phyloP scores from a whole-genome alignment of 2,113 vertebrate genomes.

The Ranitomeya imitator region DNA sequence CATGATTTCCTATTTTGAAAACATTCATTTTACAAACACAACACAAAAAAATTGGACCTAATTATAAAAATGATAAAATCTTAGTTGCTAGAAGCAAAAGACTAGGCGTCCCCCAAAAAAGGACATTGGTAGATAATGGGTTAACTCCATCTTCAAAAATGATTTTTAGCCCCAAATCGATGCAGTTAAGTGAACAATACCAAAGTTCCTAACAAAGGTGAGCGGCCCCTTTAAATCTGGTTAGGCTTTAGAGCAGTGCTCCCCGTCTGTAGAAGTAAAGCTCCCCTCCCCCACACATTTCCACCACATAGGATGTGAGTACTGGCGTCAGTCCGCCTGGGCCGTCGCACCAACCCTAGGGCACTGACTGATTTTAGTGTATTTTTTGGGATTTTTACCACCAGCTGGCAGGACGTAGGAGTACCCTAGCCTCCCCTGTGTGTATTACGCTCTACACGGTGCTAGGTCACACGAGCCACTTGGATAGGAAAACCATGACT shows the following conservation, averaged over 20 bases:
- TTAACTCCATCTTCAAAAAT: no score
- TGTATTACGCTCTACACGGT: neutral
- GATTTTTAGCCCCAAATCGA: no score
- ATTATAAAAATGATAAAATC: no score
- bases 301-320: neutral
- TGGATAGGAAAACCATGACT: neutral
- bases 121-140: no score
- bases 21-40: no score
- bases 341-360: neutral
- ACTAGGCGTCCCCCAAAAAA: no score
- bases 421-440: neutral
- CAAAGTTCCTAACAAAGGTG: no score
- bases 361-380: neutral
- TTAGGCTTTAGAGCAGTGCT: neutral
- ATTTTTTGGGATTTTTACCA: neutral
- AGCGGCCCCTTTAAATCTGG: neutral
- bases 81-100: no score
- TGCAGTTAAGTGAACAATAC: no score
- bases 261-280: neutral
- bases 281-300: neutral
- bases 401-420: constrained; percentile 1
- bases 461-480: neutral
- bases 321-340: neutral
- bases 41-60: no score
- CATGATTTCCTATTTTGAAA: no score